phyloP scores from a whole-genome alignment of 2,888 invertebrate genomes.

The Apocheima hispidaria region DNA sequence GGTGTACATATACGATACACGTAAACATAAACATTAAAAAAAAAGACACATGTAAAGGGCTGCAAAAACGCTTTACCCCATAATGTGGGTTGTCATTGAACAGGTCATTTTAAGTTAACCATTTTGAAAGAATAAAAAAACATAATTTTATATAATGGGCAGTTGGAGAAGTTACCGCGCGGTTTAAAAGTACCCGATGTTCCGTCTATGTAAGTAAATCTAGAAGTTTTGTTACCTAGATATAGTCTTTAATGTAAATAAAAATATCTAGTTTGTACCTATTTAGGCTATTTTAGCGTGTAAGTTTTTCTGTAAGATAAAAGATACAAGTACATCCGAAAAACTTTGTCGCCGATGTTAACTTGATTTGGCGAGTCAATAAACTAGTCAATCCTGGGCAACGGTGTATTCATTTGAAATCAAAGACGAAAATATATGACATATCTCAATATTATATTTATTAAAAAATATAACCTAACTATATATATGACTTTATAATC shows the following conservation, averaged over 20 bases:
- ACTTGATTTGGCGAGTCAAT: conserved; percentile 22
- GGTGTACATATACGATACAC: no score
- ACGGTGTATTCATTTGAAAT: conserved; percentile 29
- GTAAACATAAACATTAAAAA: no score
- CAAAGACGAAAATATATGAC: conserved; percentile 77
- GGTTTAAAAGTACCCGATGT: no score
- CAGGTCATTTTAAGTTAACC: no score
- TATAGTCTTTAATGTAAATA: background rate
- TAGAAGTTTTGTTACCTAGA: no score
- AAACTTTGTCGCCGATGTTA: background rate
- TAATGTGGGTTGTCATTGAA: no score
- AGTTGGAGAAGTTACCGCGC: no score
- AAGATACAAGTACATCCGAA: conserved; percentile 14
- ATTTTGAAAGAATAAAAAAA: no score
- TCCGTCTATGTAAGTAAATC: no score
- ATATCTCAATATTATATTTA: conserved; percentile 86
- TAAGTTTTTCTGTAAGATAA: background rate
- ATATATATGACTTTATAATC: conserved; percentile 86
- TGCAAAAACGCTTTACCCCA: no score
- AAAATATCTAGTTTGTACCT: background rate
- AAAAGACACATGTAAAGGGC: no score
- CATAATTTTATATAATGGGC: no score
- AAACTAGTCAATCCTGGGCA: conserved; percentile 52
- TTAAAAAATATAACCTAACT: conserved; percentile 87
- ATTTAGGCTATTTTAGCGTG: background rate